These are phyloP conservation scores for Hofmannophila pseudospretella DNA, from an alignment of 2,888 invertebrate genomes.

Conservation along the genomic window DNA sequence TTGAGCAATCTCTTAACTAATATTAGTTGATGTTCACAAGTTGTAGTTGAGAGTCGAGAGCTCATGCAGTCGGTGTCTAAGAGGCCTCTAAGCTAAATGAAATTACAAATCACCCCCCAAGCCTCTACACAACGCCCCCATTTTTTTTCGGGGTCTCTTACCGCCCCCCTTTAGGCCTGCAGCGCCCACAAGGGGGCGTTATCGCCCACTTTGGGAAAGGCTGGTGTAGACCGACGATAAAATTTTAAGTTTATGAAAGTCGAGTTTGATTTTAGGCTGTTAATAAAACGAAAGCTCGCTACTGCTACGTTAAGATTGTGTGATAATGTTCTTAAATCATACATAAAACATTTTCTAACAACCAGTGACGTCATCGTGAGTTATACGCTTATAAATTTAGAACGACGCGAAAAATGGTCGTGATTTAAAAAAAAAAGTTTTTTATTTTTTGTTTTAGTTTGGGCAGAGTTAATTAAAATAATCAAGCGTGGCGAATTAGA, in stretches of 20 bases:
- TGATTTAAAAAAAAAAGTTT: slow-evolving; percentile 1
- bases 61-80: too few relatives aligned
- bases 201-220: too few relatives aligned
- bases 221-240: slow-evolving; percentile 22
- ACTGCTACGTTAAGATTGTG: slow-evolving; percentile 27
- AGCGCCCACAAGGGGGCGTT: too few relatives aligned
- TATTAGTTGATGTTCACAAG: too few relatives aligned
- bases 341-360: slow-evolving; percentile 7
- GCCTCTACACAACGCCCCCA: too few relatives aligned
- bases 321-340: slow-evolving; percentile 13
- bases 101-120: too few relatives aligned
- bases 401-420: neutral
- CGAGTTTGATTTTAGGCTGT: slow-evolving; percentile 24
- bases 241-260: slow-evolving; percentile 28
- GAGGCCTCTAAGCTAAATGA: too few relatives aligned
- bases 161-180: too few relatives aligned
- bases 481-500: slow-evolving; percentile 59
- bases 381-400: slow-evolving; percentile 5
- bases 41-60: too few relatives aligned
- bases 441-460: slow-evolving; percentile 23
- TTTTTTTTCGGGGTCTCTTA: too few relatives aligned
- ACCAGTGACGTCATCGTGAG: neutral
- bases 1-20: too few relatives aligned
- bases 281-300: slow-evolving; percentile 35
- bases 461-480: slow-evolving; percentile 57